Conservation (phyloP, 1,140 invertebrate genomes). For the Lethocerus indicus region DNA sequence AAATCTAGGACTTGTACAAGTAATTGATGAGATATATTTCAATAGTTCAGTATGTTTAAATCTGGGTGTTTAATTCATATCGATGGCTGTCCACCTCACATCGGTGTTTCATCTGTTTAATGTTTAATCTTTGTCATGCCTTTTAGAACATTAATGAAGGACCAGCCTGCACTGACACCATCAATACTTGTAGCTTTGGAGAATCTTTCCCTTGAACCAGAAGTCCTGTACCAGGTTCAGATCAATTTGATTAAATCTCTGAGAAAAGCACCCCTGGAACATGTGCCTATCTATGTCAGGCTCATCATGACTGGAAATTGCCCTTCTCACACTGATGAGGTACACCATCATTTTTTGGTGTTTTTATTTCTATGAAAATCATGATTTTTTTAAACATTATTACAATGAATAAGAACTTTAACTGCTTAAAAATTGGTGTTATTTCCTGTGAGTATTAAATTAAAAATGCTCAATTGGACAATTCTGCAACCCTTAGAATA, state of each 20-base stretch:
- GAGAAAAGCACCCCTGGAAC: constrained; percentile 5
- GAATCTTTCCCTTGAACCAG: constrained; percentile 7
- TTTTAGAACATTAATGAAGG: constrained; percentile 9
- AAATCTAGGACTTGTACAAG: not conserved
- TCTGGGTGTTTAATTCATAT: not conserved
- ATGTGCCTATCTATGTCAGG: constrained; percentile 6
- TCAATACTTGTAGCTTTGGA: constrained; percentile 1
- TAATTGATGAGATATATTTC: not conserved
- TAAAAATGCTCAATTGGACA: too few relatives aligned
- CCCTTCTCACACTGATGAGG: constrained; percentile 6
- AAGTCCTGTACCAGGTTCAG: constrained; percentile 1
- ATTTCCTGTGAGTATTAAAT: too few relatives aligned
- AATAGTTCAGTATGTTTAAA: not conserved
- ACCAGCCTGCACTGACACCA: not conserved
- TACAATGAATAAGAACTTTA: too few relatives aligned
- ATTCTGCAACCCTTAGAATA: too few relatives aligned
- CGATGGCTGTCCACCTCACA: not conserved
- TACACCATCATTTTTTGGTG: too few relatives aligned
- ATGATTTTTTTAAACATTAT: too few relatives aligned
- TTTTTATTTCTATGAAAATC: too few relatives aligned
- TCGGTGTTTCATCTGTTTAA: not conserved
- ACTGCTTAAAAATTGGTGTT: too few relatives aligned
- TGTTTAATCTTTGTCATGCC: not conserved
- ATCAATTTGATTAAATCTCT: constrained; percentile 2
- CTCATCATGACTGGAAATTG: constrained; percentile 1